Percentiles rank a stretch among this genome's conserved stretches.
phyloP scores from a whole-genome alignment of 2,888 invertebrate genomes.

The Chouioia cunea region DNA sequence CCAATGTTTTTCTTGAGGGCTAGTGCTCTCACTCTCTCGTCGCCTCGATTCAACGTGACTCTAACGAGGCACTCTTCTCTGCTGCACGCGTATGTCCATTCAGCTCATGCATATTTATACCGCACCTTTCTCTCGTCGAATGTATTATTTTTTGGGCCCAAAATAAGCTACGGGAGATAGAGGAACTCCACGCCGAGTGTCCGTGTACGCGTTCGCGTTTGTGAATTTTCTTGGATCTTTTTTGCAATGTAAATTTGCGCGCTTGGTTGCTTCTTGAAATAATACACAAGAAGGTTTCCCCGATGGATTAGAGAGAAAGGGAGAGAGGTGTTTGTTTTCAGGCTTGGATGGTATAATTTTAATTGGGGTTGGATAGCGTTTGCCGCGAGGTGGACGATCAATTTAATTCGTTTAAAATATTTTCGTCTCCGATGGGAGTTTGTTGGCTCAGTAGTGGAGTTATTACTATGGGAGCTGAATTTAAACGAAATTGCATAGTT shows the following conservation, averaged over 20 bases:
- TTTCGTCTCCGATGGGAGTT: too few species aligned
- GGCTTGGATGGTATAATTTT: too few species aligned
- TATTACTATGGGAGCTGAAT: too few species aligned
- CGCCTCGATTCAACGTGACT: constrained; percentile 26
- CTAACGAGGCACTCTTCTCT: constrained; percentile 28
- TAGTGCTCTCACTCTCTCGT: constrained; percentile 15
- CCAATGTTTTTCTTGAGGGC: not conserved
- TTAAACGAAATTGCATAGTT: too few species aligned
- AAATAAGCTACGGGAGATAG: constrained; percentile 10
- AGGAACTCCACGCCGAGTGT: not conserved
- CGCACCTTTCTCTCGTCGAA: not conserved
- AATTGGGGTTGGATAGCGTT: not conserved
- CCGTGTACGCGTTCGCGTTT: constrained; percentile 19
- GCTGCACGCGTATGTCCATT: not conserved
- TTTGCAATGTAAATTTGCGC: constrained; percentile 29
- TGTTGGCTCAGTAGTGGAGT: too few species aligned
- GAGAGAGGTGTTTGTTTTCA: too few species aligned
- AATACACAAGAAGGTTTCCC: not conserved
- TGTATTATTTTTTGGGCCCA: not conserved
- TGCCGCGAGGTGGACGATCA: not conserved
- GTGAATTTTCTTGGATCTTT: constrained; percentile 31
- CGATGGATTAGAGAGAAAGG: too few species aligned
- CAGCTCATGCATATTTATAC: constrained; percentile 2
- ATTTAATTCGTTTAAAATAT: too few species aligned
- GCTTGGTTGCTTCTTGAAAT: constrained; percentile 21